Evolutionary conservation across 2,797 vertebrate species (phyloP).

Genomic region (Alcedo quadribrachys): DNA sequence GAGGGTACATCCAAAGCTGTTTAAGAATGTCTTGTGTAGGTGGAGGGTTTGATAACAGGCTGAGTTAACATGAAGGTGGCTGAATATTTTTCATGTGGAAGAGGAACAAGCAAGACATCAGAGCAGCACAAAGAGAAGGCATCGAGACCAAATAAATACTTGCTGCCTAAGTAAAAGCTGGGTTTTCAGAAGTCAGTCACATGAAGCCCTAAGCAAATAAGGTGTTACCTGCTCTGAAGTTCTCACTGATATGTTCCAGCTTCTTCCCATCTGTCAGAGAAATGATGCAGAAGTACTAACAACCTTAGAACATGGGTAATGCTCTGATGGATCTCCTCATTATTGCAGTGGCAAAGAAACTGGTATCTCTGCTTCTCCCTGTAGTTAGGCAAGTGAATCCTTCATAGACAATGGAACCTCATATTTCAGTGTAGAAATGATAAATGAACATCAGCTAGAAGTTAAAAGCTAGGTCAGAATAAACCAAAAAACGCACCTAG

Average conservation of each 20-base stretch:
- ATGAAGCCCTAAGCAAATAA: background rate
- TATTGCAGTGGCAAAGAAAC: background rate
- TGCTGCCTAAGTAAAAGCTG: background rate
- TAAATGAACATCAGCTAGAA: background rate
- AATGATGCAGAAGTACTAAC: background rate
- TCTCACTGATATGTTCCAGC: background rate
- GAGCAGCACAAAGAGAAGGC: background rate
- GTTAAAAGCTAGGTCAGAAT: background rate
- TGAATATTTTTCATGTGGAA: background rate
- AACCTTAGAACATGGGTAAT: rapidly evolving
- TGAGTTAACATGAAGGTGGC: background rate
- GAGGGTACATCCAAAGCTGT: background rate
- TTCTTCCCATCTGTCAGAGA: background rate
- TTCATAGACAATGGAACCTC: background rate
- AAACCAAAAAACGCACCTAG: background rate
- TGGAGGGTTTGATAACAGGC: slow-evolving; percentile 22
- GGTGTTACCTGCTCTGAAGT: background rate
- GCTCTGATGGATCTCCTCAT: background rate
- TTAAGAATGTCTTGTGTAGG: slow-evolving; percentile 18
- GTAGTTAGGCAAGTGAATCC: background rate
- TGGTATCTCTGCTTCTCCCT: background rate
- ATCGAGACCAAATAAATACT: background rate
- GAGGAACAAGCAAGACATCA: background rate
- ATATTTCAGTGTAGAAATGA: background rate
- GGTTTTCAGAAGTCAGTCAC: background rate